Evolutionary conservation across 2,888 invertebrate species (phyloP), one percentile per base, ranked within the genome.

Genomic region (Nephrotoma flavescens): DNA sequence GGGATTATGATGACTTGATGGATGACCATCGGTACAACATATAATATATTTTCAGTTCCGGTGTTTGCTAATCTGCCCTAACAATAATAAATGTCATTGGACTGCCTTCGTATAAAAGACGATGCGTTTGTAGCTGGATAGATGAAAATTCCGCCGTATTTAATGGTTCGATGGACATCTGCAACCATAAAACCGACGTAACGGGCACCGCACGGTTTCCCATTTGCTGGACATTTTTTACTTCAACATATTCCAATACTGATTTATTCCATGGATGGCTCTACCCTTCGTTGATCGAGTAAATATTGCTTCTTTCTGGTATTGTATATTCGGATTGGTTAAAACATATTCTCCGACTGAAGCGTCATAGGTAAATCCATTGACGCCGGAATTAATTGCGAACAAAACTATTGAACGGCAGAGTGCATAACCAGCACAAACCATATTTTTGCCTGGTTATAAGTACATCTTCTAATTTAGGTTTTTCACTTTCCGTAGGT

Each of bases 161-260:
- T 98, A 88, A 99, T 95, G 0, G 99, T 99, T 89, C 99, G 94
- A 92, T 99, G 99, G 0, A 99, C 99, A 92, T 99, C 99, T 2
- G 99, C 99, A 0, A 99, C 99, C 99, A 99, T 99, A n/a, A 99
- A 99, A 4, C 99, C 99, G 15, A 99, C 97, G 92, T 99, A 99
- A 71, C n/a, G n/a, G n/a, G n/a, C n/a, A 42, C 97, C 97, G 90
- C 98, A 99, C 0, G 98, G 95, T 90, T 97, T 96, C 0, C 96
- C 97, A 88, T 95, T 96, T n/a, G 92, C 91, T 31, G 97, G 98
- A 90, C 94, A 94, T 91, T 99, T 99, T 91, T 97, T 98, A 42
- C 95, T 86, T 95, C 93, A 19, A 99, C 94, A 91, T 98, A 99
- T 89, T 95, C 95, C 87, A 87, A 87, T 3, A 92, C 90, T 7